Percentiles rank a stretch among this genome's conserved stretches.
phyloP scores from a whole-genome alignment of 92 coral and sea anemone species.

The Phenganax marumi region DNA sequence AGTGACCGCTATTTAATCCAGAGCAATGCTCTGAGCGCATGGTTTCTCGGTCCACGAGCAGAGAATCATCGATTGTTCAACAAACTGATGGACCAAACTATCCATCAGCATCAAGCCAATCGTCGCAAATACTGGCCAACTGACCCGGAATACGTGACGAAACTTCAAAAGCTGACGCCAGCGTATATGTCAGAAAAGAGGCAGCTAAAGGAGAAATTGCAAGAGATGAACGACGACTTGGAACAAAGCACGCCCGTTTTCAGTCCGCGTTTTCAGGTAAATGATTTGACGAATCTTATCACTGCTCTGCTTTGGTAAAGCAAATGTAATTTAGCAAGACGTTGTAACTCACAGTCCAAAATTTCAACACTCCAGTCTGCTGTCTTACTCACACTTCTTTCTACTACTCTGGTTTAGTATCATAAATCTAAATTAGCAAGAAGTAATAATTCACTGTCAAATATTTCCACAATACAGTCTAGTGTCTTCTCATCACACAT shows the following conservation, averaged over 20 bases:
- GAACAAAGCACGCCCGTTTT: conserved; percentile 76
- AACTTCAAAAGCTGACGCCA: conserved; percentile 50
- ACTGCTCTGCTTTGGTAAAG: too few relatives aligned
- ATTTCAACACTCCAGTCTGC: too few relatives aligned
- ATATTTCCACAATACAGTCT: too few relatives aligned
- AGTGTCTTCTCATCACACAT: too few relatives aligned
- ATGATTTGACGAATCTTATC: too few relatives aligned
- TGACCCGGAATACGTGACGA: conserved; percentile 75
- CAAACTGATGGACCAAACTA: conserved; percentile 51
- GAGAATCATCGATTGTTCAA: conserved; percentile 70
- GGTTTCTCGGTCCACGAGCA: conserved; percentile 81
- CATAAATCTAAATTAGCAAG: conserved; percentile 47
- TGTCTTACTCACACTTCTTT: too few relatives aligned
- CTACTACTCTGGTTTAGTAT: too few relatives aligned
- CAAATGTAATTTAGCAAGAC: too few relatives aligned
- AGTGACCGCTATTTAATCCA: neutral
- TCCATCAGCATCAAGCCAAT: conserved; percentile 38
- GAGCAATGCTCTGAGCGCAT: conserved; percentile 32
- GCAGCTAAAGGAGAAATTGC: conserved; percentile 50
- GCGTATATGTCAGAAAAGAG: conserved; percentile 52
- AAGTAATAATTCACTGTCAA: too few relatives aligned
- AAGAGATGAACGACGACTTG: conserved; percentile 60
- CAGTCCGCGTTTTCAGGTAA: conserved; percentile 62
- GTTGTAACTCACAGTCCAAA: too few relatives aligned
- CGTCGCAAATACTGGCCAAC: conserved; percentile 65